Conservation (phyloP, 1,140 invertebrate genomes). For the Neodiprion pinetum region DNA sequence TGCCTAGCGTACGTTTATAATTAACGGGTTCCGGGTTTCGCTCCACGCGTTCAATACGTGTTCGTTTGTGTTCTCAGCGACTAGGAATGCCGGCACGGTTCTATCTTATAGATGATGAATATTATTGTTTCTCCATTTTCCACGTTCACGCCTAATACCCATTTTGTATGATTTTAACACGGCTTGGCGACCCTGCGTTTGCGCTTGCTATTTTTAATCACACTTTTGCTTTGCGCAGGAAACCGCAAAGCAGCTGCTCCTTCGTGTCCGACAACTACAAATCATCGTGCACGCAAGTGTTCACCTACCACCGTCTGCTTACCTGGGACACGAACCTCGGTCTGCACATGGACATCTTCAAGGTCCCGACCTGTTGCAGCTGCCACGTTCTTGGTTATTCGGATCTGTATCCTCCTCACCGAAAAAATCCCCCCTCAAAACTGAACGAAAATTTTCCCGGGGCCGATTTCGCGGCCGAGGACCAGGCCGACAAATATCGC, state of each 20-base stretch:
- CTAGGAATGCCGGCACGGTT: no score
- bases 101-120: no score
- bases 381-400: slow-evolving; percentile 81
- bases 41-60: no score
- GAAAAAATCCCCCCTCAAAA: slow-evolving; percentile 50
- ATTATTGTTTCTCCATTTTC: no score
- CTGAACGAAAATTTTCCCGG: slow-evolving; percentile 54
- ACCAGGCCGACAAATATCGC: slow-evolving; percentile 43
- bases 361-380: slow-evolving; percentile 85
- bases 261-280: slow-evolving; percentile 82
- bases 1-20: no score
- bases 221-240: slow-evolving; percentile 61
- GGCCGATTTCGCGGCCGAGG: slow-evolving; percentile 46
- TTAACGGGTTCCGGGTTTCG: no score
- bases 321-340: slow-evolving; percentile 84
- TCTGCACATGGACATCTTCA: slow-evolving; percentile 87
- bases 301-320: slow-evolving; percentile 85
- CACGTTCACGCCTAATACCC: no score
- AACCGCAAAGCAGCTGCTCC: slow-evolving; percentile 76
- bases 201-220: no score
- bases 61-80: no score
- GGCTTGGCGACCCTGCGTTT: no score
- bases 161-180: no score
- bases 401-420: slow-evolving; percentile 69
- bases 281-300: slow-evolving; percentile 83